Base-by-base conservation (phyloP, 2,888 invertebrate genomes). In the Drosophila paucipuncta region DNA sequence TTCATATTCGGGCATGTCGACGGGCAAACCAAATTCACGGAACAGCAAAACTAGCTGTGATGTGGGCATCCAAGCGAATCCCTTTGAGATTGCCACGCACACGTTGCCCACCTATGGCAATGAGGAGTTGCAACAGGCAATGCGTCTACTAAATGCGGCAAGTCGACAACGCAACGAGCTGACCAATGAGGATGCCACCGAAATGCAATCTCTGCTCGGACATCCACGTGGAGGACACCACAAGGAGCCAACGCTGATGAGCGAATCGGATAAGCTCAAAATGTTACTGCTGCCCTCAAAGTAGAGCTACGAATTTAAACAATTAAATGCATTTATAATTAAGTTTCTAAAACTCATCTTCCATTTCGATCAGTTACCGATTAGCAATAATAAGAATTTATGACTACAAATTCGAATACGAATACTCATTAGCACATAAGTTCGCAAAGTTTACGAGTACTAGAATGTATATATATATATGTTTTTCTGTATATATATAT, bases 31-130 rank as follows among this genome's bases (percentile, higher is more conserved):
- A 10, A 92, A 93, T 83, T 94, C 94, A 16, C 93, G 94, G 11
- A 94, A 94, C 64, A 94, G 94, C 70, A 94, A 94, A 82, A 94
- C 94, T 1, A 95, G 95, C 54, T 94, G 94, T 61, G 95, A 95
- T 78, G 94, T 95, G 11, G 95, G 94, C 11, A 94, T 95, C n/a
- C 95, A 95, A 84, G 94, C 95, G 0, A 94, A 94, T 87, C 94
- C 94, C 3, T 94, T 94, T 69, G 95, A 95, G 80, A 94, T 95
- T 55, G 94, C 93, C 22, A 94, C 94, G 50, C 94, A 94, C 30
- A 92, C 93, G 11, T 50, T 91, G 28, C 84, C 90, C 28, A 88
- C 89, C 16, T 92, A 89, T 67, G 92, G 90, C 6, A 91, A 91
- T 16, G 91, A 91, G 13, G 91, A 92, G 30, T 70, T 91, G 4